phyloP scores from a whole-genome alignment of 2,797 vertebrate genomes.

The Iguana delicatissima region DNA sequence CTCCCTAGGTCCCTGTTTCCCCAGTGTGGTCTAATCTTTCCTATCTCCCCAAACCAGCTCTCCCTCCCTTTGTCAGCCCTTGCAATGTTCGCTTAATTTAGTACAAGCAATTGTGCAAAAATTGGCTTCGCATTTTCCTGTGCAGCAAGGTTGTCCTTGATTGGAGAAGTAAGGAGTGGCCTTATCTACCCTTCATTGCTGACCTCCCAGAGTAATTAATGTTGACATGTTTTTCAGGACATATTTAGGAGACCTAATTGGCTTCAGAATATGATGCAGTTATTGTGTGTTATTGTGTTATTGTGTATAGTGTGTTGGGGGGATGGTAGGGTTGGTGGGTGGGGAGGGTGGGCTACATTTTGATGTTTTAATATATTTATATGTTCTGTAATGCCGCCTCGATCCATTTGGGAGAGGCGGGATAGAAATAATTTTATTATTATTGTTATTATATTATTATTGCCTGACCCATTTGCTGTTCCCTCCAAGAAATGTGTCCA shows the following conservation, averaged over 20 bases:
- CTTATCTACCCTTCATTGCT: slow-evolving; percentile 64
- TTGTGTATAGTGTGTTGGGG: too few relatives aligned
- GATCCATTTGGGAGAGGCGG: too few relatives aligned
- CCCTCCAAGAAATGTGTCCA: too few relatives aligned
- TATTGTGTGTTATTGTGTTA: too few relatives aligned
- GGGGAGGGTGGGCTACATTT: too few relatives aligned
- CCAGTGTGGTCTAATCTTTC: slow-evolving; percentile 36
- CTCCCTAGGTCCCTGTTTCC: slow-evolving; percentile 48
- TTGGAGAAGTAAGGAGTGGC: slow-evolving; percentile 59
- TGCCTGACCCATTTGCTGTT: too few relatives aligned
- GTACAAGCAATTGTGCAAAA: slow-evolving; percentile 62
- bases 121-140: slow-evolving; percentile 64
- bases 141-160: slow-evolving; percentile 56
- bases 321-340: too few relatives aligned
- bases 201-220: slow-evolving; percentile 70
- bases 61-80: slow-evolving; percentile 24
- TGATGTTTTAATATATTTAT: too few relatives aligned
- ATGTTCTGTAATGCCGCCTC: too few relatives aligned
- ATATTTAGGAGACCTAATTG: slow-evolving; percentile 69
- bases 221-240: slow-evolving; percentile 64
- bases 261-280: slow-evolving; percentile 68
- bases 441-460: too few relatives aligned
- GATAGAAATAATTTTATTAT: too few relatives aligned
- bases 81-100: slow-evolving; percentile 57
- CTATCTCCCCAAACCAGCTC: slow-evolving; percentile 52